Evolutionary conservation across 2,113 vertebrate species (phyloP), one percentile per base, ranked within the genome.

Genomic region (Mus pahari): DNA sequence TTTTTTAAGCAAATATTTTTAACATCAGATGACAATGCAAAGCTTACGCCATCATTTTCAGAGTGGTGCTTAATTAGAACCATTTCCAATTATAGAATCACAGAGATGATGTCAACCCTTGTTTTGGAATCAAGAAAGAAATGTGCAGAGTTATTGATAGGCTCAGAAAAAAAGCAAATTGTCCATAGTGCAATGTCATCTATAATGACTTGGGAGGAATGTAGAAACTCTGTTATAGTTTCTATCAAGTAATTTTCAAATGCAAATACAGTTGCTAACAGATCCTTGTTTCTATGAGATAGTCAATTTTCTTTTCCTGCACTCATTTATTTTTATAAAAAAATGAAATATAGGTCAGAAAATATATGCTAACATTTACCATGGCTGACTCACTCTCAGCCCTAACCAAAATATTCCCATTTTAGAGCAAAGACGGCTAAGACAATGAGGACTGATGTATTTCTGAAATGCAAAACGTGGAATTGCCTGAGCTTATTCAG

Each of bases 221-320:
- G 66, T 92, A 79, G 82, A 89, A 97, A 98, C 91, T 94, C 92
- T 92, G 97, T 98, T 98, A 97, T 93, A n/a, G 0, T 96, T 96
- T 88, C 96, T 97, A 98, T 96, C 98, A 96, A 98, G 96, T 97
- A 98, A 98, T 98, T 98, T 98, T 95, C 94, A 97, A 98, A 98
- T 98, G 97, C 93, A 98, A 98, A 98, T 98, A 74, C 28, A 94
- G 71, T 86, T 95, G 91, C 94, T 94, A 97, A 96, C 90, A 97
- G 97, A 98, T 98, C 97, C 94, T 97, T 97, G 82, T 98, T 92
- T 97, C 91, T 87, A 77, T 87, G 96, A 97, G 94, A 98, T 28
- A 97, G 97, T 97, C 96, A 97, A 96, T 98, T 98, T 98, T 91
- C 97, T 97, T 98, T 94, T 94, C 97, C 95, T 1, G 3, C 74